Conservation (phyloP, 2,888 invertebrate genomes). For the Rhodophaea formosa region DNA sequence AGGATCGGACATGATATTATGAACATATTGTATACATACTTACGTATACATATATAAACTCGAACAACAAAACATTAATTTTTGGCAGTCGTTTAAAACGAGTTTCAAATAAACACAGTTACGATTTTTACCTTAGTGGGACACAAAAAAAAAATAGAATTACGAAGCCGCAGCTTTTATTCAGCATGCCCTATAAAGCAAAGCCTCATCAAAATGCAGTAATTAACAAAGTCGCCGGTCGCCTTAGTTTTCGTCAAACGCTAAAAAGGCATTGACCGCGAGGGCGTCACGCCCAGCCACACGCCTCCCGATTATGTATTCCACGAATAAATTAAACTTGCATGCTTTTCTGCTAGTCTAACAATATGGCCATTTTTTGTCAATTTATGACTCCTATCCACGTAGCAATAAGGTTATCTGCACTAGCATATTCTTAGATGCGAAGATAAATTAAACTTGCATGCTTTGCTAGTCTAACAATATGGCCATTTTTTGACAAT, state of each 20-base stretch:
- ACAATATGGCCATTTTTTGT: neutral
- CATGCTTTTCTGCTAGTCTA: conserved; percentile 2
- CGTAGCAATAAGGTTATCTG: neutral
- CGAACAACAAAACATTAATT: too few species aligned
- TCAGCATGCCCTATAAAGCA: neutral
- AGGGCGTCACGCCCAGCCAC: conserved; percentile 1
- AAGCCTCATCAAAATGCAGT: neutral
- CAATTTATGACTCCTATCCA: neutral
- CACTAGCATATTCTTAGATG: neutral
- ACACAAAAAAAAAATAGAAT: too few species aligned
- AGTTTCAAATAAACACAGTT: too few species aligned
- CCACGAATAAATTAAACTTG: conserved; percentile 19
- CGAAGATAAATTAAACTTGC: conserved; percentile 9
- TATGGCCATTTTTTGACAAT: neutral
- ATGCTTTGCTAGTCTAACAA: conserved; percentile 2
- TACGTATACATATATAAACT: too few species aligned
- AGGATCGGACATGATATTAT: too few species aligned
- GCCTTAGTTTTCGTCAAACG: conserved; percentile 3
- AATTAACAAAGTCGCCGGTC: neutral
- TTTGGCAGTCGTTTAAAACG: too few species aligned
- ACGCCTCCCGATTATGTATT: conserved; percentile 10
- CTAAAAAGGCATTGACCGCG: conserved; percentile 3
- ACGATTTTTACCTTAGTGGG: too few species aligned
- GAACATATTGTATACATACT: too few species aligned
- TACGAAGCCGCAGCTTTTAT: too few species aligned